A percentile compares a stretch with the other conserved stretches of the same genome.
Conservation (phyloP, 1,140 invertebrate species). For the Lysiphlebus fabarum region DNA sequence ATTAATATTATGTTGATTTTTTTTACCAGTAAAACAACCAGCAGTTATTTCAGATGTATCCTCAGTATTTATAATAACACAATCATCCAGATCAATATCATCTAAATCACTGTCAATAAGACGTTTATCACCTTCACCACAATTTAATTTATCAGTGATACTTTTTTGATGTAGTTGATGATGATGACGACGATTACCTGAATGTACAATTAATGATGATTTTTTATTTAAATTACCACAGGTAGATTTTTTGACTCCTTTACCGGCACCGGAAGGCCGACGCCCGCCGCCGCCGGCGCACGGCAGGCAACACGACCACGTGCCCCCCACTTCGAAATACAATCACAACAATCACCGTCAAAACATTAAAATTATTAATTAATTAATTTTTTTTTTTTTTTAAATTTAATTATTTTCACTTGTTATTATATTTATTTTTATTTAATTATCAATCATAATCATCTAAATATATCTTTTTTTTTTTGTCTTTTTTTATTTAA, state of each 20-base stretch:
- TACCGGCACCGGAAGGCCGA: slow-evolving; percentile 43
- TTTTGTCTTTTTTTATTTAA: too few relatives aligned
- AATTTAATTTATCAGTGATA: neutral
- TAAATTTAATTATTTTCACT: too few relatives aligned
- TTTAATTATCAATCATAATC: too few relatives aligned
- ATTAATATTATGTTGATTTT: neutral
- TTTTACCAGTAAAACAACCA: slow-evolving; percentile 9
- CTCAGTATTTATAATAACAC: slow-evolving; percentile 18
- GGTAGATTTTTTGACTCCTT: slow-evolving; percentile 37
- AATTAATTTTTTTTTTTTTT: too few relatives aligned
- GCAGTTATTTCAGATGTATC: slow-evolving; percentile 9
- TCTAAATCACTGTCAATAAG: slow-evolving; percentile 6
- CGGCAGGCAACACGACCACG: slow-evolving; percentile 57
- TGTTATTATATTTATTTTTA: too few relatives aligned
- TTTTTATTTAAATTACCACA: slow-evolving; percentile 18
- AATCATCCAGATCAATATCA: neutral
- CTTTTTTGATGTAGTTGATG: slow-evolving; percentile 10
- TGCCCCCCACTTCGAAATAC: slow-evolving; percentile 55
- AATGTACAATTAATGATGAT: slow-evolving; percentile 18
- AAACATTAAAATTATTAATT: slow-evolving; percentile 36
- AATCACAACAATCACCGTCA: slow-evolving; percentile 46
- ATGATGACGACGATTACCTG: slow-evolving; percentile 1
- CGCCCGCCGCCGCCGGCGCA: slow-evolving; percentile 55
- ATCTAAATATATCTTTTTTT: too few relatives aligned
- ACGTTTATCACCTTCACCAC: neutral